These are phyloP conservation scores for Falco berigora DNA, from an alignment of 2,797 vertebrate genomes.

Conservation along the genomic window DNA sequence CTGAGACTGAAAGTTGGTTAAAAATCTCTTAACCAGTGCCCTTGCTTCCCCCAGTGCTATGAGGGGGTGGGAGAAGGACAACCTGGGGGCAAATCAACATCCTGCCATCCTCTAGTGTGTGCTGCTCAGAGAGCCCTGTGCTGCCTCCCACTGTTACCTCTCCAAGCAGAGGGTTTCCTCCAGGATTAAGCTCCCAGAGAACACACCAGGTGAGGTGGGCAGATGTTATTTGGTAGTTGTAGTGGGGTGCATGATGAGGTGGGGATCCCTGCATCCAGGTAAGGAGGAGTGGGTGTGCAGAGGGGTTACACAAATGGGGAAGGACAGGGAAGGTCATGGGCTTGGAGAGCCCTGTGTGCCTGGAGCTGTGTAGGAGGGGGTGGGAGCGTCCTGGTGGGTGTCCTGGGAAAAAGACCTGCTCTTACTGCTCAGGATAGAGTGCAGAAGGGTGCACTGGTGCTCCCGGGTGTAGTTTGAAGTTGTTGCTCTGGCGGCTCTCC, in stretches of 20 bases:
- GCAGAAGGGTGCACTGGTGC: neutral
- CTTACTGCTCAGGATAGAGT: fast-evolving
- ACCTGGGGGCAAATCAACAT: neutral
- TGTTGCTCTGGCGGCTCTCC: neutral
- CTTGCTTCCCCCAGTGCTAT: neutral
- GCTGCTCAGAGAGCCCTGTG: neutral
- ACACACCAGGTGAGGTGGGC: fast-evolving
- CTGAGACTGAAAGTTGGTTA: neutral
- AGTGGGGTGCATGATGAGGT: neutral
- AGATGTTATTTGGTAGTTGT: neutral
- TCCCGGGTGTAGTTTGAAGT: neutral
- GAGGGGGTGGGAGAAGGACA: neutral
- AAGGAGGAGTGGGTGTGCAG: neutral
- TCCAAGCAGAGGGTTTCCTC: neutral
- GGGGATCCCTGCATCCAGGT: neutral
- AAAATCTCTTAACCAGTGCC: neutral
- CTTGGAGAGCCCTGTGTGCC: neutral
- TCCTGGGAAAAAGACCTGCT: neutral
- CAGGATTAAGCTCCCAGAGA: neutral
- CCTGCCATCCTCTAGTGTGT: neutral
- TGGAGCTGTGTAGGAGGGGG: neutral
- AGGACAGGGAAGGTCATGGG: neutral
- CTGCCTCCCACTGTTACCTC: neutral
- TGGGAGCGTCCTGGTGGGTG: too few relatives aligned
- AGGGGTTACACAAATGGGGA: neutral